Base-by-base conservation (phyloP, 1,140 invertebrate species). In the Drosophila orena region DNA sequence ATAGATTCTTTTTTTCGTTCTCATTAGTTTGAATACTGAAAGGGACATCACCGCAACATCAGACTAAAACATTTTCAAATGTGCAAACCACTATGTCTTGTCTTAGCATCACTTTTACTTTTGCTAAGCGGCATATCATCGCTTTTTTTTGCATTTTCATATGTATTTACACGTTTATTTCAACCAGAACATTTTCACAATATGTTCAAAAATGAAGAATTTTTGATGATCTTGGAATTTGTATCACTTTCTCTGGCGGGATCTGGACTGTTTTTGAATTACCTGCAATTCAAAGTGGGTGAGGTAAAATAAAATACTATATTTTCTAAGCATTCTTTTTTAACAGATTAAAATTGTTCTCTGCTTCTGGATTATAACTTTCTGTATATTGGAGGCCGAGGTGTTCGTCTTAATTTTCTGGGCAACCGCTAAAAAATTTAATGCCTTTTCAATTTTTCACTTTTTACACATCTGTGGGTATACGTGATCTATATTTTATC, bases 271-370 rank as follows among this genome's bases (percentile, higher is more conserved):
- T 20, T 27, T 4, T 20, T 69, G 10, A 37, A 53, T 15, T 66
- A 14, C 17, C 3, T 69, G 3, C 10, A 69, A 66, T 37, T 54
- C 2, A 66, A 40, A 15, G 65, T 69, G 12, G 30, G 54, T 62
- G 6, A 22, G 10, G 6, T 14, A n/a, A 12, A 11, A 24, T 55
- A 20, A 17, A 0, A 5, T 11, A n/a, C 14, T 14, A n/a, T 11
- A 1, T 0, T 11, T 27, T 27, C 1, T 3, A 5, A 34, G 2
- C 27, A 17, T 3, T 14, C 11, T 64, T 1, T 50, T 11, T 20
- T 8, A 10, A 42, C 38, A 68, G 64, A 20, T 17, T 24, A 64
- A 68, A 17, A 3, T 47, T 0, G 2, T 68, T 7, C 20, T 64
- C 1, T 43, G 11, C 10, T 4, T 64, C 0, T 68, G 64, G 64